Evolutionary conservation across 2,113 vertebrate species (phyloP).

Genomic region (Oryzias celebensis): DNA sequence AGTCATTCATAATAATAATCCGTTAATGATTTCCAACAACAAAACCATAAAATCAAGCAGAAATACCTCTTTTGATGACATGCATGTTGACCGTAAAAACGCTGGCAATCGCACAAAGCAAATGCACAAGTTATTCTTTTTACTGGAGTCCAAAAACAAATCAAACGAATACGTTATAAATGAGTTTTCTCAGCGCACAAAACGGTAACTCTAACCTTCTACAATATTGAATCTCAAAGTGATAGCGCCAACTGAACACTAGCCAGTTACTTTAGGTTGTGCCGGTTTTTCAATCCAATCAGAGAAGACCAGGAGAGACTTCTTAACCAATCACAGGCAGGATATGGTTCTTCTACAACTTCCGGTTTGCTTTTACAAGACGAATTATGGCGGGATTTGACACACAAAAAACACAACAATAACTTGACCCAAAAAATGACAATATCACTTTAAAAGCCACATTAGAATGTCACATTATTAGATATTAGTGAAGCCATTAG

Average conservation of each 20-base stretch:
- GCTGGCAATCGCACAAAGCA: neutral
- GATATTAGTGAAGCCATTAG: too few species aligned
- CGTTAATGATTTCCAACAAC: neutral
- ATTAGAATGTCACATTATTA: too few species aligned
- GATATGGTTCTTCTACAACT: accelerated
- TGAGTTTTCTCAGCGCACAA: neutral
- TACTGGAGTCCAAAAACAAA: neutral
- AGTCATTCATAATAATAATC: too few species aligned
- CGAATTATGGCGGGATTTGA: conserved; percentile 51
- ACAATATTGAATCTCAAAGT: conserved; percentile 39
- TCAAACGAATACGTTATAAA: neutral
- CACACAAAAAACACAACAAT: conserved; percentile 6
- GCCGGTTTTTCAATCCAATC: conserved; percentile 58
- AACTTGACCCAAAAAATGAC: too few species aligned
- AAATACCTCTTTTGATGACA: conserved; percentile 90
- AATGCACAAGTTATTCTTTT: neutral
- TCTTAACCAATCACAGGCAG: conserved; percentile 40
- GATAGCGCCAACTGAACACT: conserved; percentile 55
- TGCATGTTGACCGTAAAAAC: conserved; percentile 78
- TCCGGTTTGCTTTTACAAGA: neutral
- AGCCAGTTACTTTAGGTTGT: conserved; percentile 13
- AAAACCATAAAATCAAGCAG: neutral
- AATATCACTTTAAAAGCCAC: too few species aligned
- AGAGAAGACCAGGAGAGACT: neutral
- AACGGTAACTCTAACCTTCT: neutral